Percentiles rank a stretch among this genome's conserved stretches.
Evolutionary conservation across 2,113 vertebrate species (phyloP).

Genomic region (Hystrix brachyura): DNA sequence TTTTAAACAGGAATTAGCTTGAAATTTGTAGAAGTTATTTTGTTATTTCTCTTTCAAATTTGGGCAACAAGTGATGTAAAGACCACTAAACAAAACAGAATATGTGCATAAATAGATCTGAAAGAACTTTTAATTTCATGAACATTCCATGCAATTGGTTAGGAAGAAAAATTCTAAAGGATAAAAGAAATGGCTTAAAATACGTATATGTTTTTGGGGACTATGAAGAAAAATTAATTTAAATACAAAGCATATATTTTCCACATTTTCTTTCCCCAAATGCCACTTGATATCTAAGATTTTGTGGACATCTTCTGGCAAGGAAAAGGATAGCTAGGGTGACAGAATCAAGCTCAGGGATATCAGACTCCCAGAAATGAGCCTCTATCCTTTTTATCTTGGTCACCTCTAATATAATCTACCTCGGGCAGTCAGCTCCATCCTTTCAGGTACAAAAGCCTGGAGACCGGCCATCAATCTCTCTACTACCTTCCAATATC

Average conservation of each 20-base stretch:
- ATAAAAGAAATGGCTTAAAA: conserved; percentile 4
- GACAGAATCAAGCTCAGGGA: neutral
- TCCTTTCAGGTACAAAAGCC: neutral
- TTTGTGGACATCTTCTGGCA: neutral
- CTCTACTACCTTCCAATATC: neutral
- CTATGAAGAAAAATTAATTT: neutral
- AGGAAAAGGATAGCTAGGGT: neutral
- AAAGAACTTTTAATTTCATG: conserved; percentile 7
- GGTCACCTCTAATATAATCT: neutral
- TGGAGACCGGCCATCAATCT: neutral
- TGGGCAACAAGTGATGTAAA: neutral
- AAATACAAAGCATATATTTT: neutral
- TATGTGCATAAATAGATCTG: neutral
- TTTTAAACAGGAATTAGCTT: neutral
- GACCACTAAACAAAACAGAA: neutral
- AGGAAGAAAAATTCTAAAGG: neutral
- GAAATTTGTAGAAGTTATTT: neutral
- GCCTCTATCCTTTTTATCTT: neutral
- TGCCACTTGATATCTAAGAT: neutral
- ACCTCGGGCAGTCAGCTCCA: neutral
- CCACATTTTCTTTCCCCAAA: neutral
- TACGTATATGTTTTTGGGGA: neutral
- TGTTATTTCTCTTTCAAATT: neutral
- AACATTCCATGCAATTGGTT: neutral
- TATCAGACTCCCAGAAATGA: neutral